Conservation (phyloP, 37 sponge, comb jelly and placozoan species). For the Cliona cf. orientalis region DNA sequence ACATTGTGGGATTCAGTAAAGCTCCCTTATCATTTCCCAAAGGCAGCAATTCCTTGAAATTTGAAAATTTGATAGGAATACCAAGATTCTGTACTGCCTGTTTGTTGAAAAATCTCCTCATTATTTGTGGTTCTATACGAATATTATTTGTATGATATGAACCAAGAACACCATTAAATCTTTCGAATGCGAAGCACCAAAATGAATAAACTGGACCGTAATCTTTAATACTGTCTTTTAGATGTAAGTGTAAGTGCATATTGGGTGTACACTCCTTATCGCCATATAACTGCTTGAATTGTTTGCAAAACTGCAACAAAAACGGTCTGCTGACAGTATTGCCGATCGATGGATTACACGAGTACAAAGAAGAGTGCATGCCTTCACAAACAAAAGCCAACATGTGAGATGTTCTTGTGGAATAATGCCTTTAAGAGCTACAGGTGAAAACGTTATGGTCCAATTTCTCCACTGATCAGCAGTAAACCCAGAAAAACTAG, state of each 20-base stretch:
- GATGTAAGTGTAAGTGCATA: constrained; percentile 63
- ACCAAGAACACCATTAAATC: constrained; percentile 68
- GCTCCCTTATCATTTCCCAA: too few relatives aligned
- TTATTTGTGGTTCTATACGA: constrained; percentile 52
- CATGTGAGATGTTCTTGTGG: constrained; percentile 25
- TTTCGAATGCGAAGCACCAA: constrained; percentile 68
- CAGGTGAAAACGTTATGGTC: constrained; percentile 58
- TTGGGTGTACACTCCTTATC: constrained; percentile 38
- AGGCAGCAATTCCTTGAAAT: too few relatives aligned
- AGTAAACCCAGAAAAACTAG: constrained; percentile 54
- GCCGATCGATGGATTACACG: constrained; percentile 27
- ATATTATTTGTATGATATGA: constrained; percentile 44
- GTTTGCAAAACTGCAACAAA: constrained; percentile 28
- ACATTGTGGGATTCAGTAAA: too few relatives aligned
- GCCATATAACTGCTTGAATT: constrained; percentile 54
- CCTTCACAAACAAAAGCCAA: constrained; percentile 69
- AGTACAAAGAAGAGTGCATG: constrained; percentile 31
- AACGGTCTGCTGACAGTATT: constrained; percentile 34
- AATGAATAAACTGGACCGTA: constrained; percentile 64
- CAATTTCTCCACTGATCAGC: constrained; percentile 74
- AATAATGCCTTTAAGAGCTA: constrained; percentile 41
- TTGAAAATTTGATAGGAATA: too few relatives aligned
- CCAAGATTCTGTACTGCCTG: too few relatives aligned
- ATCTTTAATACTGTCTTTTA: constrained; percentile 47
- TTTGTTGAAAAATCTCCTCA: constrained; percentile 27